These are phyloP conservation scores for Hedychridium roseum DNA, from an alignment of 2,888 invertebrate genomes.

Conservation along the genomic window DNA sequence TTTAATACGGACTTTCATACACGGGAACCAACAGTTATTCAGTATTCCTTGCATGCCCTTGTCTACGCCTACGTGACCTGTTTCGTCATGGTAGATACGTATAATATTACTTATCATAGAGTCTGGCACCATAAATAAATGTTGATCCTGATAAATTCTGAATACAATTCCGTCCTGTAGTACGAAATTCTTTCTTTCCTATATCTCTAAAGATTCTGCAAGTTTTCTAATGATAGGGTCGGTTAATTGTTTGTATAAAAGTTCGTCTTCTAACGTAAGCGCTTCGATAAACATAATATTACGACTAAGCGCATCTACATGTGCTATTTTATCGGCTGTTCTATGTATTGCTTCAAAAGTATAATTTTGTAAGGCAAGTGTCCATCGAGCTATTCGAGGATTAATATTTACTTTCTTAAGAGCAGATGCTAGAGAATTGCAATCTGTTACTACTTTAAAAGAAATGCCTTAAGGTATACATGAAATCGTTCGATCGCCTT, in stretches of 20 bases:
- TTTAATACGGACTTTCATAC: background rate
- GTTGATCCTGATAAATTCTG: background rate
- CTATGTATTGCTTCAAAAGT: background rate
- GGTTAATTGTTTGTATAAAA: background rate
- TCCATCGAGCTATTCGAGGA: background rate
- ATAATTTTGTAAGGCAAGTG: background rate
- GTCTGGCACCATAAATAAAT: background rate
- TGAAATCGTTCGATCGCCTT: constrained; percentile 16
- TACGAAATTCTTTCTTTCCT: background rate
- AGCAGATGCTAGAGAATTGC: background rate
- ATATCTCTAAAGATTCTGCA: background rate
- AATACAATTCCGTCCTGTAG: background rate
- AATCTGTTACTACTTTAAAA: background rate
- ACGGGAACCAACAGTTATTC: background rate
- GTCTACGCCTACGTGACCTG: background rate
- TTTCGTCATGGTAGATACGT: background rate
- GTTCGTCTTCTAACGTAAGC: background rate
- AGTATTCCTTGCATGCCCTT: background rate
- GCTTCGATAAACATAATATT: background rate
- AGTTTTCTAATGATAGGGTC: background rate
- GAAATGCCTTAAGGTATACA: constrained; percentile 19
- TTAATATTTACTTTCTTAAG: background rate
- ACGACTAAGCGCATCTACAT: background rate
- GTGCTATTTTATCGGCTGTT: background rate
- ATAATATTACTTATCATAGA: background rate